Evolutionary conservation across 2,113 vertebrate genomes (phyloP).

Genomic region (Acanthochromis polyacanthus): DNA sequence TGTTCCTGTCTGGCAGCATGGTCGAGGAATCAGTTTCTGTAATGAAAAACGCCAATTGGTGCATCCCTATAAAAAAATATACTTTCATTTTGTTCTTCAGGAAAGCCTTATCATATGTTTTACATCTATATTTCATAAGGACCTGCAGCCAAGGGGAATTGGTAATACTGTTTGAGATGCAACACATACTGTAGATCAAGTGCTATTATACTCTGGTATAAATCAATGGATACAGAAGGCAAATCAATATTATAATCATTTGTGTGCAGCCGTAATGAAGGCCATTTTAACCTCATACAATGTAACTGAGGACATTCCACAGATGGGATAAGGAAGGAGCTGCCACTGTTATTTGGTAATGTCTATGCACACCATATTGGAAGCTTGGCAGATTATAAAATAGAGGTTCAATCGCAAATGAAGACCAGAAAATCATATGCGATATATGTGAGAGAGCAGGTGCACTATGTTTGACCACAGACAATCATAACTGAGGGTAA

Average conservation of each 20-base stretch:
- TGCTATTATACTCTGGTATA: conserved; percentile 30
- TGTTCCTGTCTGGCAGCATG: not conserved
- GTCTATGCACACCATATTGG: conserved; percentile 1
- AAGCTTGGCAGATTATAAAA: conserved; percentile 15
- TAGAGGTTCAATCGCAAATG: conserved; percentile 17
- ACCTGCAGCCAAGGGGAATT: conserved; percentile 1
- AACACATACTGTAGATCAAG: conserved; percentile 24
- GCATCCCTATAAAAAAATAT: not conserved
- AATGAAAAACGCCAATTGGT: not conserved
- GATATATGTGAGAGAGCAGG: conserved; percentile 30
- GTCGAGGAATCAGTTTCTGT: conserved; percentile 9
- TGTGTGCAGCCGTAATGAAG: conserved; percentile 31
- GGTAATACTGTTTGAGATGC: conserved; percentile 24
- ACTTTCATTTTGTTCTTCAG: not conserved
- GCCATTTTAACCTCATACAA: conserved; percentile 26
- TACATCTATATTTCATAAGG: conserved; percentile 30
- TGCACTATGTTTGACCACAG: conserved; percentile 43
- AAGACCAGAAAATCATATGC: conserved; percentile 11
- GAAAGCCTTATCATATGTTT: conserved; percentile 16
- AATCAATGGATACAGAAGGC: conserved; percentile 30
- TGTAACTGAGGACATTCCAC: not conserved
- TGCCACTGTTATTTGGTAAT: conserved; percentile 16
- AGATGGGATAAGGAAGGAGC: conserved; percentile 12
- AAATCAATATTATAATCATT: conserved; percentile 32
- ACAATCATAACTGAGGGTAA: conserved; percentile 36